Base-by-base conservation (phyloP, 2,113 vertebrate genomes). In the Myotis davidii region DNA sequence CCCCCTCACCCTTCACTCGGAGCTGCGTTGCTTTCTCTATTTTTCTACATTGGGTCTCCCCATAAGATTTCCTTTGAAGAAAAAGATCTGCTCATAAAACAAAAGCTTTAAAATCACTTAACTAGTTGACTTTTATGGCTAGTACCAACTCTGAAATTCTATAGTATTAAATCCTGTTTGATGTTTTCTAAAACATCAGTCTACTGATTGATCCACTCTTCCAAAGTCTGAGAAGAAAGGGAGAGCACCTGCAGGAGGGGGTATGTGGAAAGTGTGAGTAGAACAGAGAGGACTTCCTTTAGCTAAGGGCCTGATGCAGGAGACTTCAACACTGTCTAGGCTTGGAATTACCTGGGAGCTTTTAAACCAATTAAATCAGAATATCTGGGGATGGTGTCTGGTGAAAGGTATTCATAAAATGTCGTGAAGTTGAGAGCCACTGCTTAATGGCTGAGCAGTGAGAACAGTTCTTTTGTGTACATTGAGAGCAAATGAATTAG, bases 141-240 rank as follows among this genome's bases (percentile, higher is more conserved):
- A 12, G 61, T 45, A 76, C n/a, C 72, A 32, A 64, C 23, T 76
- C 59, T 34, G 74, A 92, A 94, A 94, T 91, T 96, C 65, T 88
- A 32, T 12, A 85, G 48, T 48, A 74, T 59, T 86, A 48, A 48
- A 65, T 94, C 27, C 74, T 73, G 54, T 88, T 93, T 70, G 77
- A 94, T 89, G 52, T 79, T 95, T 96, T 95, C 78, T 91, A 94
- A 94, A 90, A 94, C 93, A 91, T 42, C 37, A 74, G 61, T 21
- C 29, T 84, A 78, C 37, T 34, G 20, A 83, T 25, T 59, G 59
- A 70, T 84, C 70, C 64, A 13, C 91, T 54, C 83, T 95, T 87
- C 59, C 5, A 20, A 85, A 89, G 54, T 59, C 54, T 72, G 27
- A 64, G n/a, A 73, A 12, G 88, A 56, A 78, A 90, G n/a, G 52